phyloP scores from a whole-genome alignment of 30 jellyfish, hydroid and myxozoan species.

The Aurelia sp. region DNA sequence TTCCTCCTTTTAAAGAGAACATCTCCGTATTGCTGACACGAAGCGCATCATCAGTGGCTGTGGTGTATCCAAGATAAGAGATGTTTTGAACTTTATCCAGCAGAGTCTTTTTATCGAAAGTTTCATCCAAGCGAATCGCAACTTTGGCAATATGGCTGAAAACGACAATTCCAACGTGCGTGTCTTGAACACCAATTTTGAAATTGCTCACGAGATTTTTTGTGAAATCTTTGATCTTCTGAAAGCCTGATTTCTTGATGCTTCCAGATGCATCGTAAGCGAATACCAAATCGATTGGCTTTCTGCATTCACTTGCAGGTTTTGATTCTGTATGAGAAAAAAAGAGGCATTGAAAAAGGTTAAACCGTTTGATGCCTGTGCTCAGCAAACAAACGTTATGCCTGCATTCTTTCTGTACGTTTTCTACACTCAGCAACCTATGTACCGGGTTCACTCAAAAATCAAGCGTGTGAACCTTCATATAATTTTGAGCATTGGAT shows the following conservation, averaged over 20 bases:
- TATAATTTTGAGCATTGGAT: too few species aligned
- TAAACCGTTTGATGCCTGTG: too few species aligned
- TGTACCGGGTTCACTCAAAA: too few species aligned
- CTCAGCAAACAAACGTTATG: too few species aligned
- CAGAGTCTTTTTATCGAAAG: conserved; percentile 84
- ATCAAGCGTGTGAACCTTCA: too few species aligned
- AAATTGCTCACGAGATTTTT: conserved; percentile 70
- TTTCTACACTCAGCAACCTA: too few species aligned
- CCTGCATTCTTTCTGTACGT: too few species aligned
- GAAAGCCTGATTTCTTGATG: conserved; percentile 63
- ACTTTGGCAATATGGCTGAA: conserved; percentile 86
- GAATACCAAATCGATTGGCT: conserved; percentile 81
- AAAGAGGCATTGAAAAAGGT: too few species aligned
- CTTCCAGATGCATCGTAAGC: conserved; percentile 97
- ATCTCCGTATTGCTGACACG: conserved; percentile 75
- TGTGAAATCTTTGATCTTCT: conserved; percentile 86
- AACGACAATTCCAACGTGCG: conserved; percentile 91
- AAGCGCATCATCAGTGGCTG: conserved; percentile 94
- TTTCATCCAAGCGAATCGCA: conserved; percentile 80
- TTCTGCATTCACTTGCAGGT: neutral
- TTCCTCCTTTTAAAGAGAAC: conserved; percentile 92
- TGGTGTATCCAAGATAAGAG: conserved; percentile 80
- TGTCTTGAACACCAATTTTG: conserved; percentile 65
- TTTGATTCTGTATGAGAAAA: too few species aligned
- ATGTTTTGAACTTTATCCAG: conserved; percentile 65